These are phyloP conservation scores for Dynastes hyllus DNA, from an alignment of 2,888 invertebrate genomes.

Conservation along the genomic window DNA sequence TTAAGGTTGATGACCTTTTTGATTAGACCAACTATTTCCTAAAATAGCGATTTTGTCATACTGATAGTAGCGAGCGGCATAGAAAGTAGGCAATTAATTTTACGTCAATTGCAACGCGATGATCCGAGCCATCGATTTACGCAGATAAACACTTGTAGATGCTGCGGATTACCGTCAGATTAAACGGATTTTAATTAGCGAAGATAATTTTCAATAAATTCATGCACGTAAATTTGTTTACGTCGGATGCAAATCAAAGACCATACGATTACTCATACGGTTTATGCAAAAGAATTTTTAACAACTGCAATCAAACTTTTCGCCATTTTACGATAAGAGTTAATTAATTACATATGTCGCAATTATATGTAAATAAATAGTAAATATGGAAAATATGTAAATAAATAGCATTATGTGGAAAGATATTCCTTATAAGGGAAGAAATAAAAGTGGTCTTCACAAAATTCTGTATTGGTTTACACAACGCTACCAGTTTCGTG, in stretches of 20 bases:
- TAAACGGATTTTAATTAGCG: constrained; percentile 32
- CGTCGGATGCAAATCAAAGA: not conserved
- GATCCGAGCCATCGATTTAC: constrained; percentile 4
- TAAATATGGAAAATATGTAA: too few species aligned
- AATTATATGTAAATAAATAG: too few species aligned
- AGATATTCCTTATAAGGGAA: too few species aligned
- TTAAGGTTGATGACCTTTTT: constrained; percentile 14
- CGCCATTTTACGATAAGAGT: not conserved
- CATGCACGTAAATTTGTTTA: constrained; percentile 24
- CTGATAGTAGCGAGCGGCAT: not conserved
- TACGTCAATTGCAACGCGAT: not conserved
- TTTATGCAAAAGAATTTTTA: not conserved
- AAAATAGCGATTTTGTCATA: constrained; percentile 23
- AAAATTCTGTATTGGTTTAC: too few species aligned
- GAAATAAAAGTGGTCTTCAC: too few species aligned
- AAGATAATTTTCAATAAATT: constrained; percentile 31
- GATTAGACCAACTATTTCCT: constrained; percentile 24
- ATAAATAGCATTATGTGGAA: too few species aligned
- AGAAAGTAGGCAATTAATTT: constrained; percentile 16
- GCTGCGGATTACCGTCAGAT: not conserved
- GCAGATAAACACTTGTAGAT: not conserved
- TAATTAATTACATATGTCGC: not conserved
- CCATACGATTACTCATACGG: not conserved
- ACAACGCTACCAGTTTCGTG: too few species aligned
- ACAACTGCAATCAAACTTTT: not conserved